phyloP scores from a whole-genome alignment of 2,888 invertebrate species.

The Agrotis segetum region DNA sequence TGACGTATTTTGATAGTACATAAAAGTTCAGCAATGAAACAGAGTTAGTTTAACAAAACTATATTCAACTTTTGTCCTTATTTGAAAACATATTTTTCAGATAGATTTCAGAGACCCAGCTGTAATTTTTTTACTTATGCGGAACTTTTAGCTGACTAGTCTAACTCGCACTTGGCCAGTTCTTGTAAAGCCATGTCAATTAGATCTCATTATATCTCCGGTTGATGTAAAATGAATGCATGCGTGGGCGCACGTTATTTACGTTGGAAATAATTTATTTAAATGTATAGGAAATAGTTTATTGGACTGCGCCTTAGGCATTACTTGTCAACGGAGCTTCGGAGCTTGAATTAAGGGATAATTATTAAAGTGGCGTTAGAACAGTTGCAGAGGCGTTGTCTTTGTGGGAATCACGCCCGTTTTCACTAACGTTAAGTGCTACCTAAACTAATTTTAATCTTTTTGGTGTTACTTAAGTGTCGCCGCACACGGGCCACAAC shows the following conservation, averaged over 20 bases:
- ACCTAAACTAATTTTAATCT: background rate
- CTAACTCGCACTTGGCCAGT: background rate
- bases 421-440: background rate
- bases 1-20: too few species aligned
- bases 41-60: too few species aligned
- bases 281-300: constrained; percentile 52
- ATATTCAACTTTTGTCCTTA: too few species aligned
- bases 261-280: constrained; percentile 40
- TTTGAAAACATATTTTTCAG: too few species aligned
- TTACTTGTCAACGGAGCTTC: constrained; percentile 26
- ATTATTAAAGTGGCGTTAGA: constrained; percentile 4
- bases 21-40: too few species aligned
- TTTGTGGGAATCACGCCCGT: background rate
- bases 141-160: background rate
- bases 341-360: constrained; percentile 23
- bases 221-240: constrained; percentile 53
- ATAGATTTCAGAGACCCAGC: too few species aligned
- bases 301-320: constrained; percentile 33
- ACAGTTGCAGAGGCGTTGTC: background rate
- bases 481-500: too few species aligned
- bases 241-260: constrained; percentile 63
- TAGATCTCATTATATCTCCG: constrained; percentile 49
- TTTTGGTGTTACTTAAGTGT: too few species aligned
- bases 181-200: constrained; percentile 46
- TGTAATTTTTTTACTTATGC: background rate